Evolutionary conservation across 2,113 vertebrate genomes (phyloP).

Genomic region (Copsychus sechellarum): DNA sequence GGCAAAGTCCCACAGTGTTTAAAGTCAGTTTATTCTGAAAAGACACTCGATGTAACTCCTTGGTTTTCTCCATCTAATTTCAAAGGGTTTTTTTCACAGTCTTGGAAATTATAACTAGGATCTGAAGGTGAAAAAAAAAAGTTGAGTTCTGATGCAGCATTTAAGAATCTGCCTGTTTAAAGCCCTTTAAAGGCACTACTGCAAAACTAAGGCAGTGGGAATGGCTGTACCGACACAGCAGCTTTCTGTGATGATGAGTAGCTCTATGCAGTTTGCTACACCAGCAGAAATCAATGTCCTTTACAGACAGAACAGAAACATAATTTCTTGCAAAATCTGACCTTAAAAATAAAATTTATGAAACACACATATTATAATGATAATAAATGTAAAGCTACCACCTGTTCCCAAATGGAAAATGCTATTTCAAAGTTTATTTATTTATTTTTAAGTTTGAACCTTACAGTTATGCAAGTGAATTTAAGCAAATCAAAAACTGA

Average conservation of each 20-base stretch:
- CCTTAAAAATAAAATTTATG: neutral
- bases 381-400: neutral
- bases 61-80: neutral
- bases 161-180: neutral
- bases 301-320: neutral
- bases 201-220: neutral
- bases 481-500: neutral
- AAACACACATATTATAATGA: neutral
- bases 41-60: neutral
- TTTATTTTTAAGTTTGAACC: neutral
- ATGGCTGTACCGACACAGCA: neutral
- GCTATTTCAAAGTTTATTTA: neutral
- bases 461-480: neutral
- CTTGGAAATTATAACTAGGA: neutral
- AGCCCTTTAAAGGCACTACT: neutral
- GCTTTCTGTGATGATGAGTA: neutral
- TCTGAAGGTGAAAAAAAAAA: neutral
- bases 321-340: neutral
- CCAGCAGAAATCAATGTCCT: neutral
- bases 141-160: neutral
- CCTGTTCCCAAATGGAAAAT: neutral
- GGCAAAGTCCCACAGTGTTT: neutral
- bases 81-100: neutral
- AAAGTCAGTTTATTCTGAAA: neutral
- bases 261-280: neutral